Evolutionary conservation across 2,797 vertebrate species (phyloP), one percentile per base, ranked within the genome.

Genomic region (Melanotaenia nigrans): DNA sequence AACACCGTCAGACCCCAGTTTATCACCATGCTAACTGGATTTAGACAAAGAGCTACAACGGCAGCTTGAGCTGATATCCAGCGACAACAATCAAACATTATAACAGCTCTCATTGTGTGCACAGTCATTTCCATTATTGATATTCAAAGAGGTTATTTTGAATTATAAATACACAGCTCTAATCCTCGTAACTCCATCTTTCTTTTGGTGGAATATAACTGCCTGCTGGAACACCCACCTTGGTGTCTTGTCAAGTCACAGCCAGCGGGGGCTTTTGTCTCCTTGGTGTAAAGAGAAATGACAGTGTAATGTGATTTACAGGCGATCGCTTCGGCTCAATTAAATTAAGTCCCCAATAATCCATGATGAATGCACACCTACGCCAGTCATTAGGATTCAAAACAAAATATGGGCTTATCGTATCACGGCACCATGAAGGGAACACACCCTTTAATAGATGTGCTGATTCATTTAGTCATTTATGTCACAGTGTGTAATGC

Each of bases 271-370:
- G 89, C 88, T 87, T 90, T 92, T 91, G 89, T 92, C 92, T 92
- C 85, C 71, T 77, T 47, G 79, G 88, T 86, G 84, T 93, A 92
- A 93, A 92, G 90, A 93, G 91, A 87, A 94, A 94, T 94, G 93
- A 95, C 92, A 91, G 92, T 71, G 86, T 94, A 94, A 94, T 93
- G 88, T 94, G 92, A 94, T 94, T 94, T 94, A 93, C 90, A 92
- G 90, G 85, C 89, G 85, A 94, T 94, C 84, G 85, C 91, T 91
- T 90, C 85, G 65, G 88, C 92, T 92, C 94, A 92, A 93, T 95
- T 95, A 92, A 92, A 94, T 95, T 92, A 95, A 92, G 86, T 75
- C 89, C 90, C 88, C 92, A 93, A 91, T 93, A 93, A 91, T 85
- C 87, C 89, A 87, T 92, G 92, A 94, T 94, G 89, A 95, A 94